Conservation (phyloP, 2,113 vertebrate genomes). For the Plestiodon gilberti region DNA sequence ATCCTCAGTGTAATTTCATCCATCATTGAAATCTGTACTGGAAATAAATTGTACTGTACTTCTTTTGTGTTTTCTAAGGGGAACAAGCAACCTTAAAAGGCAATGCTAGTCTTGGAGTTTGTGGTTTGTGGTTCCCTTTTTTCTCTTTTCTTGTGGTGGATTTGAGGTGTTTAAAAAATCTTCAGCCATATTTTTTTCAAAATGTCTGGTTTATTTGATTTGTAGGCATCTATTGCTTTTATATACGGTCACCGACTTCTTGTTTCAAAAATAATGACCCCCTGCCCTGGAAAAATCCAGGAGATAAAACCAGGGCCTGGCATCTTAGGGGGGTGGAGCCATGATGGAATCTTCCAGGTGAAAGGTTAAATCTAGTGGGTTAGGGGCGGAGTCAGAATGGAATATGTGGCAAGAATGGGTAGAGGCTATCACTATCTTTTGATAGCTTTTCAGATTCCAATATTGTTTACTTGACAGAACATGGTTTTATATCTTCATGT, state of each 20-base stretch:
- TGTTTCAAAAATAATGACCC: not conserved
- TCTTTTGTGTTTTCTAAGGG: constrained; percentile 42
- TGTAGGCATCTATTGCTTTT: not conserved
- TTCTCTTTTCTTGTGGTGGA: not conserved
- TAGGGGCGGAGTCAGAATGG: not conserved
- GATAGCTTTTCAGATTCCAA: too few species aligned
- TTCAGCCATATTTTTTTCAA: constrained; percentile 18
- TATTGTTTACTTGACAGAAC: too few species aligned
- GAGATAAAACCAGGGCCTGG: not conserved
- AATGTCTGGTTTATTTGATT: not conserved
- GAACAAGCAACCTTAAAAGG: constrained; percentile 65
- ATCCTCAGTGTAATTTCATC: constrained; percentile 54
- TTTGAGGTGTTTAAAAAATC: not conserved
- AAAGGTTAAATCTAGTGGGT: not conserved
- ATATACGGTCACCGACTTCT: not conserved
- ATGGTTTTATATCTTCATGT: too few species aligned
- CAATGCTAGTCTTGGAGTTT: constrained; percentile 62
- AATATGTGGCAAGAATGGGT: not conserved
- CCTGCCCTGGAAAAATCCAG: not conserved
- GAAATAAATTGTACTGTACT: constrained; percentile 63
- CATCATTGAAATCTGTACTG: constrained; percentile 53
- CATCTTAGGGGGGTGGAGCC: not conserved
- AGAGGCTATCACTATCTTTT: too few species aligned
- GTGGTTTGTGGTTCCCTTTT: constrained; percentile 41
- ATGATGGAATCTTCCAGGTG: not conserved